Evolutionary conservation across 2,888 invertebrate species (phyloP), one percentile per base, ranked within the genome.

Genomic region (Leptinotarsa peninsularis): DNA sequence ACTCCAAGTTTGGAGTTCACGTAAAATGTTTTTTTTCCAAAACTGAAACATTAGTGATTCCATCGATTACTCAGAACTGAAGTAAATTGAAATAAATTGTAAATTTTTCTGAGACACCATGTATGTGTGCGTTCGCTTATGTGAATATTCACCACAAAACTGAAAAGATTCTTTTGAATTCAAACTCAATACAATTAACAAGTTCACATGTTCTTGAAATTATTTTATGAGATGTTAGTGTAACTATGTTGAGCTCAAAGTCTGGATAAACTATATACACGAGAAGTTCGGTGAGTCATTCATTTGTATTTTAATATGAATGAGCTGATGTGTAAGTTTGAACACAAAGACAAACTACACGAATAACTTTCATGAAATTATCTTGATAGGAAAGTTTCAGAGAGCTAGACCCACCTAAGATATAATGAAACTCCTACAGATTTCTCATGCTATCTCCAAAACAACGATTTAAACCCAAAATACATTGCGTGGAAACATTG

Each of bases 401-500:
- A 80, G 81, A 83, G 82, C 82, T 80, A 83, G 78, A 85, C 84
- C 81, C 82, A 86, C 86, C 86, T 86, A 86, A 86, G 84, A 85
- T 85, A 84, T 84, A 84, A 83, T 83, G 82, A 81, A 83, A 82
- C 81, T 83, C 78, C 75, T 80, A 81, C 80, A 83, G 80, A 82
- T 83, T 83, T 82, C 82, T 81, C 80, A 82, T 83, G 84, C 84
- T 86, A 85, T 85, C 85, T 84, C 84, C 84, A 82, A 84, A 84
- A 84, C 85, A 84, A 84, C 85, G 86, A 85, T 85, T 85, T 82
- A 83, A 84, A 83, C 83, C 84, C 84, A 83, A 83, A 86, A 84
- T 88, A 87, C 85, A 88, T 88, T 85, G 87, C 85, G 80, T 82
- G 82, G 82, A 88, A 88, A 87, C 87, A 87, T 87, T 87, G 86